phyloP scores from a whole-genome alignment of 2,888 invertebrate genomes.

The Schizotus pectinicornis region DNA sequence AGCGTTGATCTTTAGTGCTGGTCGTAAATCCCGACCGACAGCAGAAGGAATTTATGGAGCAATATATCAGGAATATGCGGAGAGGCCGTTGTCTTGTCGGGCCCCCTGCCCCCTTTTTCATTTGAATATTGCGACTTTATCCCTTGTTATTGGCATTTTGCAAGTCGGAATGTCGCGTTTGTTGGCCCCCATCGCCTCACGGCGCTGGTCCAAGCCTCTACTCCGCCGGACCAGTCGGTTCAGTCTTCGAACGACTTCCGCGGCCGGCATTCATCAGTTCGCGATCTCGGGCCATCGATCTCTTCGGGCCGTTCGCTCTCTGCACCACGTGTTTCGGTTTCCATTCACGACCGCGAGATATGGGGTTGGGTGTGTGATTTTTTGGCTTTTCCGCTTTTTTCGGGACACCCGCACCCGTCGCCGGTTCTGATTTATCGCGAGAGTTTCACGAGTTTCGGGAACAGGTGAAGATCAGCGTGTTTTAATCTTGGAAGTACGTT shows the following conservation, averaged over 20 bases:
- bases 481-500: slow-evolving; percentile 20
- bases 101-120: background rate
- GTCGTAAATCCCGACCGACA: background rate
- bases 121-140: slow-evolving; percentile 23
- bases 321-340: slow-evolving; percentile 27
- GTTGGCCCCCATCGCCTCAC: slow-evolving; percentile 35
- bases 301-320: slow-evolving; percentile 7
- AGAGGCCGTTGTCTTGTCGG: slow-evolving; percentile 15
- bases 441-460: slow-evolving; percentile 1
- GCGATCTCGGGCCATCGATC: slow-evolving; percentile 38
- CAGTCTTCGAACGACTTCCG: slow-evolving; percentile 48
- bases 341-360: slow-evolving; percentile 1
- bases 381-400: background rate
- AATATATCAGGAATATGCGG: slow-evolving; percentile 8
- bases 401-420: background rate
- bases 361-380: background rate
- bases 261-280: slow-evolving; percentile 36
- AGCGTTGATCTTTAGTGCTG: too few species aligned
- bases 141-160: slow-evolving; percentile 32
- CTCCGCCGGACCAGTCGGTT: slow-evolving; percentile 39
- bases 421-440: slow-evolving; percentile 1
- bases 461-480: slow-evolving; percentile 23
- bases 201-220: slow-evolving; percentile 36
- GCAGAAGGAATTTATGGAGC: background rate
- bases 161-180: slow-evolving; percentile 30